phyloP scores from a whole-genome alignment of 30 jellyfish, hydroid and myxozoan species.

The Catostylus mosaicus region DNA sequence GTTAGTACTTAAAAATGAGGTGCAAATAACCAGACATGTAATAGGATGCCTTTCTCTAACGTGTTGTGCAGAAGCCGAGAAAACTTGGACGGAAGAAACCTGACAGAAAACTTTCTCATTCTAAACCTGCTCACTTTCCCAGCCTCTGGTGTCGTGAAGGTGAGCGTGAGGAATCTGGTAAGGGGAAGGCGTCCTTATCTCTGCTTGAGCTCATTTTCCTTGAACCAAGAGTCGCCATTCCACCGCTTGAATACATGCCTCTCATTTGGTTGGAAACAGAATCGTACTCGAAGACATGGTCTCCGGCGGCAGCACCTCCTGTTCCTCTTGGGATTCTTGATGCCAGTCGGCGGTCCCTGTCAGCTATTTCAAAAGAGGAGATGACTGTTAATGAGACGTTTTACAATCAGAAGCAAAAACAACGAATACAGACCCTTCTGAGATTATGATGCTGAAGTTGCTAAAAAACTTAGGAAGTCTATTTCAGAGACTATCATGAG shows the following conservation, averaged over 20 bases:
- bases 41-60: not conserved
- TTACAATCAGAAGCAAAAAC: no score
- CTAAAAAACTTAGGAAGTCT: no score
- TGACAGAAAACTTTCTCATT: not conserved
- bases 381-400: no score
- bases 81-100: not conserved
- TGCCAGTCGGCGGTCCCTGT: slow-evolving; percentile 66
- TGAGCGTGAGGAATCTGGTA: slow-evolving; percentile 74
- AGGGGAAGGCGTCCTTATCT: slow-evolving; percentile 60
- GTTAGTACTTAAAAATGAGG: not conserved
- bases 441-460: no score
- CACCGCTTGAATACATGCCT: slow-evolving; percentile 71
- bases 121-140: slow-evolving; percentile 28
- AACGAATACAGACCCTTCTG: no score
- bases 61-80: not conserved
- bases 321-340: slow-evolving; percentile 66
- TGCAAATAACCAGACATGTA: not conserved
- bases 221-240: slow-evolving; percentile 66
- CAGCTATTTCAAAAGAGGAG: slow-evolving; percentile 29
- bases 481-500: no score
- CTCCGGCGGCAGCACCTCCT: slow-evolving; percentile 50
- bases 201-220: slow-evolving; percentile 56
- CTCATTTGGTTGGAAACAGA: slow-evolving; percentile 65
- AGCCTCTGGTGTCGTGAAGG: slow-evolving; percentile 75
- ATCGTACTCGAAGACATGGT: slow-evolving; percentile 61